Conservation (phyloP, 2,888 invertebrate species). For the Ophion obscuratus region DNA sequence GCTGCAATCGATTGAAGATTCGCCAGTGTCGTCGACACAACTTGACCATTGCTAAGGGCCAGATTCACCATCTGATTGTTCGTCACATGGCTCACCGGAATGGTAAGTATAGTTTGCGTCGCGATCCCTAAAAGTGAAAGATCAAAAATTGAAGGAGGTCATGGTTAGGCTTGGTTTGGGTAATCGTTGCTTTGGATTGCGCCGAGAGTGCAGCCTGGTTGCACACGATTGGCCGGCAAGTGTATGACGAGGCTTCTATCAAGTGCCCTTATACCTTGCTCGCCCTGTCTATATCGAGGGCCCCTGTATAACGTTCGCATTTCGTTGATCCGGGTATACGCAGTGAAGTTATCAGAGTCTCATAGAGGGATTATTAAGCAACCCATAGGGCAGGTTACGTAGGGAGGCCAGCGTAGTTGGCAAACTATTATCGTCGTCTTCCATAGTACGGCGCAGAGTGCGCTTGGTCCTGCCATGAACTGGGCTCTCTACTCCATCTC, state of each 20-base stretch:
- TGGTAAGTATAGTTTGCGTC: slow-evolving; percentile 97
- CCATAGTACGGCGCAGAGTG: slow-evolving; percentile 80
- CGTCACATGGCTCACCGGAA: slow-evolving; percentile 96
- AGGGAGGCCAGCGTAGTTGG: slow-evolving; percentile 82
- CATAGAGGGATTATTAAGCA: slow-evolving; percentile 83
- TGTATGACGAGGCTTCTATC: slow-evolving; percentile 46
- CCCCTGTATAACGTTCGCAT: slow-evolving; percentile 63
- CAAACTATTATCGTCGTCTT: slow-evolving; percentile 84
- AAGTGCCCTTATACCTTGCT: slow-evolving; percentile 37
- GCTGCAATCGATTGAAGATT: slow-evolving; percentile 92
- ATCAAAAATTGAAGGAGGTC: background rate
- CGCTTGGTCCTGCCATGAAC: slow-evolving; percentile 72
- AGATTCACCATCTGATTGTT: slow-evolving; percentile 91
- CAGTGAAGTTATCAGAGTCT: slow-evolving; percentile 82
- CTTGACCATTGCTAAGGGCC: slow-evolving; percentile 93
- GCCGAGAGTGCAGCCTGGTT: background rate
- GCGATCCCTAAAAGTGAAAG: slow-evolving; percentile 89
- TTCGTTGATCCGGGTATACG: slow-evolving; percentile 69
- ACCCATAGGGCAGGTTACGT: slow-evolving; percentile 83
- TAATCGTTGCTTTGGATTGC: background rate
- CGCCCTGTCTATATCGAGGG: slow-evolving; percentile 39
- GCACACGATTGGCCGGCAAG: slow-evolving; percentile 26
- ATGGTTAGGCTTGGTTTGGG: background rate
- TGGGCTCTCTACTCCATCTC: slow-evolving; percentile 65
- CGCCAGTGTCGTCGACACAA: slow-evolving; percentile 92